These are phyloP conservation scores for Galaxea fascicularis DNA, from an alignment of 92 coral and sea anemone genomes.

Conservation along the genomic window DNA sequence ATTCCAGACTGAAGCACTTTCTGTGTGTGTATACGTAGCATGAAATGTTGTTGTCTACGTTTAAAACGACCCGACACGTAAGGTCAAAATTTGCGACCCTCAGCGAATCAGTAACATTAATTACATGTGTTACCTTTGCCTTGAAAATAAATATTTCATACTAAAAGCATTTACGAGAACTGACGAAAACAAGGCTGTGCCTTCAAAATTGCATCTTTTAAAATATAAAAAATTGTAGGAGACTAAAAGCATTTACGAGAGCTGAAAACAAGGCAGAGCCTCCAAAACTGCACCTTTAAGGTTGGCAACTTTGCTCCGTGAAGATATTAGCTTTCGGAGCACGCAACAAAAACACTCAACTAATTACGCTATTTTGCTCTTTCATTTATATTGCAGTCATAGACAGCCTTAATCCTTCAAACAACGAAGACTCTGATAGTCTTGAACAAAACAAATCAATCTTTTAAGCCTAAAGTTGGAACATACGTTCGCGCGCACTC, in stretches of 20 bases:
- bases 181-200: not conserved
- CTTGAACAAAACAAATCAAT: constrained; percentile 4
- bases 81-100: not conserved
- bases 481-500: not conserved
- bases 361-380: constrained; percentile 2
- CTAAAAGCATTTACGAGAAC: too few relatives aligned
- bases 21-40: not conserved
- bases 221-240: too few relatives aligned
- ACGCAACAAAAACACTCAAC: constrained; percentile 16
- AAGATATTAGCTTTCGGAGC: not conserved
- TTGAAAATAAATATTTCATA: not conserved
- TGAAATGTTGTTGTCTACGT: not conserved
- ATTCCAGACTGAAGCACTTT: too few relatives aligned
- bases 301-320: not conserved
- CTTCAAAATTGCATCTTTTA: too few relatives aligned
- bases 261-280: too few relatives aligned
- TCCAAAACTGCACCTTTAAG: too few relatives aligned
- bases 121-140: not conserved
- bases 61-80: too few relatives aligned
- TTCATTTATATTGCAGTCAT: constrained; percentile 8
- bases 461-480: not conserved
- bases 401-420: constrained; percentile 2
- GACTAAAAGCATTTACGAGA: too few relatives aligned
- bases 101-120: not conserved
- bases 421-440: not conserved